Base-by-base conservation (phyloP, 2,113 vertebrate species). In the Lagopus muta region DNA sequence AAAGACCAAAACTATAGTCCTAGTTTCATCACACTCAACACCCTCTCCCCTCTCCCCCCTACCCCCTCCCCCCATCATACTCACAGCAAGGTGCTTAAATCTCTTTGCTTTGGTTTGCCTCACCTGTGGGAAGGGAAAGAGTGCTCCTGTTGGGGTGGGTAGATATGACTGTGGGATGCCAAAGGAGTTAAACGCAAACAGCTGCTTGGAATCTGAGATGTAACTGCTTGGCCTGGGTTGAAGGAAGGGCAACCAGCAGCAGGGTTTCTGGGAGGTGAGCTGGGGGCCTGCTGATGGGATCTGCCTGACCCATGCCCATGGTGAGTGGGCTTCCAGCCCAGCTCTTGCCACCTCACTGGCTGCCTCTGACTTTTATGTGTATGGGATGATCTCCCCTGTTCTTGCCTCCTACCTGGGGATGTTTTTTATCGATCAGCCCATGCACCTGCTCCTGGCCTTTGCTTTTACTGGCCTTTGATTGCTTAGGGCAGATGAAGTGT, bases 401-500 rank as follows among this genome's bases (percentile, higher is more conserved):
- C 42, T 14, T 86, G 50, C 69, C 43, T 20, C 10, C 40, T 89
- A 54, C 32, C 47, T 75, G 14, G 32, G 20, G 13, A 27, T 40
- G n/a, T 73, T 74, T 40, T 40, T 47, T 47, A 38, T 30, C 13
- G 42, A 13, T 28, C 67, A 85, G 11, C n/a, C 42, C 60, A 20
- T 12, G 25, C 70, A 90, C 45, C 76, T 85, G 66, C 70, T 84
- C 65, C 89, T 66, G 75, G 55, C 61, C 79, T 75, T 69, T 65
- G 65, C 47, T 76, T 69, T 92, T 47, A 34, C n/a, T 86, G 50
- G 67, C 30, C 66, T 93, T 79, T 90, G 73, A 74, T 77, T 4
- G 2, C 10, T 10, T n/a, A 8, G 1, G 80, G 70, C 65, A 86
- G 82, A 75, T 77, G 50, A 93, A 67, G 57, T 55, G 38, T 58